Evolutionary conservation across 2,113 vertebrate genomes (phyloP).

Genomic region (Trichechus manatus): DNA sequence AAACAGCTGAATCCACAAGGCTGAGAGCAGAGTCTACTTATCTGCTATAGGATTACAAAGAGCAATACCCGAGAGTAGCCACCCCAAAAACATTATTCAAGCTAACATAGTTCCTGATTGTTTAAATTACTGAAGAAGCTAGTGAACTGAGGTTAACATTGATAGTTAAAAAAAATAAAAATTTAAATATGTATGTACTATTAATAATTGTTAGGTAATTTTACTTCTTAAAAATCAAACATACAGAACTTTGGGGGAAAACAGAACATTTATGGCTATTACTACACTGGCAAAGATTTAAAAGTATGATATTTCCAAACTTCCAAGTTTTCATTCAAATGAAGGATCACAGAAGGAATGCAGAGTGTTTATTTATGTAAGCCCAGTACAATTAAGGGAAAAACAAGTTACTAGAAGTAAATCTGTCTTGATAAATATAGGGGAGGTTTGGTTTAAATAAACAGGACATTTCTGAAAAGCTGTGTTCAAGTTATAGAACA

Average conservation of each 20-base stretch:
- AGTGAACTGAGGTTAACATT: slow-evolving; percentile 34
- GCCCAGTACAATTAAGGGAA: background rate
- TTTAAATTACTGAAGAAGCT: slow-evolving; percentile 25
- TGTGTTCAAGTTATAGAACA: background rate
- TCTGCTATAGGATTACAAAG: slow-evolving; percentile 69
- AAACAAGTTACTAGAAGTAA: slow-evolving; percentile 23
- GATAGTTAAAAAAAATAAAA: slow-evolving; percentile 11
- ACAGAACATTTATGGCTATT: background rate
- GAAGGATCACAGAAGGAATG: slow-evolving; percentile 1
- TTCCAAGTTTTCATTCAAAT: slow-evolving; percentile 16
- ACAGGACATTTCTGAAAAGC: background rate
- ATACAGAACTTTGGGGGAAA: background rate
- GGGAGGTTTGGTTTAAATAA: slow-evolving; percentile 6
- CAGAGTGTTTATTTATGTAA: slow-evolving; percentile 49
- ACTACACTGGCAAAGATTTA: background rate
- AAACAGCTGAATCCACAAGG: slow-evolving; percentile 62
- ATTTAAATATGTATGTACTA: slow-evolving; percentile 15
- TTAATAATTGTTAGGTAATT: background rate
- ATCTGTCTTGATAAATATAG: background rate
- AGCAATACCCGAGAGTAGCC: slow-evolving; percentile 39
- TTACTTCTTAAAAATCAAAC: slow-evolving; percentile 47
- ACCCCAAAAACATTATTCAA: slow-evolving; percentile 24
- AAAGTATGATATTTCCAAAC: slow-evolving; percentile 49
- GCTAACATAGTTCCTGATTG: background rate
- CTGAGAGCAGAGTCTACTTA: slow-evolving; percentile 70